Evolutionary conservation across 2,797 vertebrate species (phyloP).

Genomic region (Schizopygopsis malacanthus): DNA sequence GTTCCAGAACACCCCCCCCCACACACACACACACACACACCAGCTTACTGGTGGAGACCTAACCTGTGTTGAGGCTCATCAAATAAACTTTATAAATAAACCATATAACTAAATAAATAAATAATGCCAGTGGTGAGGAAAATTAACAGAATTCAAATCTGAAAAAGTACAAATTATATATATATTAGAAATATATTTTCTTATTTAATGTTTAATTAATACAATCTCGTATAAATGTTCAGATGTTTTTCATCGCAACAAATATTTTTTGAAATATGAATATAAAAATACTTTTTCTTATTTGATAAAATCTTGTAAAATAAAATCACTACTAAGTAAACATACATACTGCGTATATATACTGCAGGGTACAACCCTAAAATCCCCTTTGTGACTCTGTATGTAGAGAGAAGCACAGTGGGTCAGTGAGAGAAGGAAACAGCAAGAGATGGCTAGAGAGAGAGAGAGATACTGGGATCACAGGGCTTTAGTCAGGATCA

Average conservation of each 20-base stretch:
- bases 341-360: neutral
- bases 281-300: neutral
- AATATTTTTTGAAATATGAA: too few relatives aligned
- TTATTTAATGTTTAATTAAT: neutral
- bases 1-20: too few relatives aligned
- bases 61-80: neutral
- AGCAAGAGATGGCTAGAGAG: conserved; percentile 5
- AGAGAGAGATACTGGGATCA: conserved; percentile 13
- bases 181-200: neutral
- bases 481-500: conserved; percentile 49
- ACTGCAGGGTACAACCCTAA: too few relatives aligned
- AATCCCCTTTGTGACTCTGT: neutral
- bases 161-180: neutral
- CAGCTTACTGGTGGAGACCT: too few relatives aligned
- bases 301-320: neutral
- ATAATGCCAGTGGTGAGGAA: neutral
- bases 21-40: too few relatives aligned
- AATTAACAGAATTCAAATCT: neutral
- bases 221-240: neutral
- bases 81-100: neutral
- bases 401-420: neutral
- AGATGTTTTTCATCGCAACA: neutral
- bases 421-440: conserved; percentile 6
- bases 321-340: neutral
- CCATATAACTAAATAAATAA: neutral